phyloP scores from a whole-genome alignment of 2,797 vertebrate genomes.

The Malurus splendens region DNA sequence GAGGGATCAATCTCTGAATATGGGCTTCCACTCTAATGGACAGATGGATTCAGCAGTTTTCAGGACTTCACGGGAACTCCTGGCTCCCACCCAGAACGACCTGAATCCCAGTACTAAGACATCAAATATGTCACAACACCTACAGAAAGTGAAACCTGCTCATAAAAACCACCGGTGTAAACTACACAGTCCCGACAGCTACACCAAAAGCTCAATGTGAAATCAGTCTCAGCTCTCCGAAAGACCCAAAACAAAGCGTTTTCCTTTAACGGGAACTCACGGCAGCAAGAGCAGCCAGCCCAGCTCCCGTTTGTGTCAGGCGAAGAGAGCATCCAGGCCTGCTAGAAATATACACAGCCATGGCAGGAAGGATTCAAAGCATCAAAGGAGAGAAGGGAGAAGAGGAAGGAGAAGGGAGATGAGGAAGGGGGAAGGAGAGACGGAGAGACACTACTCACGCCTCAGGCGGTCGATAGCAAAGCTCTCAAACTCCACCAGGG shows the following conservation, averaged over 20 bases:
- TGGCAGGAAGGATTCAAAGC: accelerated
- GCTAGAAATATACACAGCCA: background rate
- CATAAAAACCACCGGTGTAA: accelerated
- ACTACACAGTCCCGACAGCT: accelerated
- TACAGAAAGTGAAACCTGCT: accelerated
- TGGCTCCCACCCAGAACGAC: background rate
- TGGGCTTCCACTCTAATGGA: accelerated
- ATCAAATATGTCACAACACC: accelerated
- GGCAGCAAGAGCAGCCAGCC: accelerated
- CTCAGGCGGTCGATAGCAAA: constrained; percentile 89
- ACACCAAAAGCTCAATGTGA: accelerated
- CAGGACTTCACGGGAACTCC: background rate
- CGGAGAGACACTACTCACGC: constrained; percentile 69
- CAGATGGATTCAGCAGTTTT: background rate
- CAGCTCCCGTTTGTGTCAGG: accelerated
- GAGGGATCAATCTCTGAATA: background rate
- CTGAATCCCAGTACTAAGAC: background rate
- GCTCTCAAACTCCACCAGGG: constrained; percentile 87
- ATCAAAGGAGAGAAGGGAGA: accelerated
- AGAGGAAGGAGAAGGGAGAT: too few relatives aligned
- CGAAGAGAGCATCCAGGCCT: background rate
- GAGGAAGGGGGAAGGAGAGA: accelerated
- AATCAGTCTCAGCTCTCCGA: accelerated
- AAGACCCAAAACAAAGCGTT: background rate
- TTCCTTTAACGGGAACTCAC: accelerated